phyloP scores from a whole-genome alignment of 2,113 vertebrate species.

The Natator depressus region DNA sequence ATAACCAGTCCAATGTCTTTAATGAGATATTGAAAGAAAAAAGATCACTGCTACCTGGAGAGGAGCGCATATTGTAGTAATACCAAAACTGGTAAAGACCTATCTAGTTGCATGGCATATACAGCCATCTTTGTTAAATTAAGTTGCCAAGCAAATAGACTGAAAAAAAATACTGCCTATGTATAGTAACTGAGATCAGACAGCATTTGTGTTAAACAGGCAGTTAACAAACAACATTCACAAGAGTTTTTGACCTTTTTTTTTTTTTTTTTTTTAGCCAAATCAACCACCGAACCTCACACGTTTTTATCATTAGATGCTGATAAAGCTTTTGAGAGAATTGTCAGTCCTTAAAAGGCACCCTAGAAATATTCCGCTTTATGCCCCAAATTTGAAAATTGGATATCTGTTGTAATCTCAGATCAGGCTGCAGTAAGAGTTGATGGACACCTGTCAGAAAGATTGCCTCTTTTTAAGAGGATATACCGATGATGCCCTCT shows the following conservation, averaged over 20 bases:
- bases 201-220: conserved; percentile 25
- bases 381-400: conserved; percentile 36
- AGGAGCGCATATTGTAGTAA: not conserved
- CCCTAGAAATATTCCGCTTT: conserved; percentile 21
- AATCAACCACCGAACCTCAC: conserved; percentile 59
- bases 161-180: not conserved
- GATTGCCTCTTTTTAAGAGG: not conserved
- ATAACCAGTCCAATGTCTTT: not conserved
- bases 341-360: conserved; percentile 55
- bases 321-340: conserved; percentile 63
- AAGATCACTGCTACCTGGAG: not conserved
- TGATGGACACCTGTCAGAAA: not conserved
- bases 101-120: conserved; percentile 17
- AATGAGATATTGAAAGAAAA: not conserved
- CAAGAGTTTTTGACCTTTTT: not conserved
- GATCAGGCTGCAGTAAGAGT: conserved; percentile 23
- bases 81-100: conserved; percentile 20
- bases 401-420: conserved; percentile 50
- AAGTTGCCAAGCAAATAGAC: conserved; percentile 59
- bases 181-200: conserved; percentile 19
- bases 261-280: conserved; percentile 3
- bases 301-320: conserved; percentile 49
- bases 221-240: conserved; percentile 36
- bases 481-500: too few relatives aligned
- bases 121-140: conserved; percentile 54